phyloP scores from a whole-genome alignment of 2,888 invertebrate species.

The Ophraella communa region DNA sequence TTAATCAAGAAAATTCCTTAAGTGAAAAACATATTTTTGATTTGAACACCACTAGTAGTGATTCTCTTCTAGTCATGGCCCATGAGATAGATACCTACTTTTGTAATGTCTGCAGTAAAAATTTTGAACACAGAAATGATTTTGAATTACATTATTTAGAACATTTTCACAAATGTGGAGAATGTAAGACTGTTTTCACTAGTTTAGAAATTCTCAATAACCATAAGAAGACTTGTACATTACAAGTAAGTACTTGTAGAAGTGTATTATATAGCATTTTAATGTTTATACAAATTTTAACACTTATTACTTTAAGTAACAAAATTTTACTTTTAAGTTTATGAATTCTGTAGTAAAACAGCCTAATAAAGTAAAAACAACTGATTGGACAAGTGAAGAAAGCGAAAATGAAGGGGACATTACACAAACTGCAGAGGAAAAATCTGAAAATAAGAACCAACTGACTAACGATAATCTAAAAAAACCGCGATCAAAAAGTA shows the following conservation, averaged over 20 bases:
- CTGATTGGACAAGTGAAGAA: conserved; percentile 40
- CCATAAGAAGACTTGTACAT: conserved; percentile 49
- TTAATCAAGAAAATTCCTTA: conserved; percentile 23
- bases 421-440: conserved; percentile 40
- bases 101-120: conserved; percentile 59
- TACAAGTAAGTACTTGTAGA: too few relatives aligned
- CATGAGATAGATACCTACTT: conserved; percentile 44
- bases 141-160: conserved; percentile 57
- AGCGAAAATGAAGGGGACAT: conserved; percentile 42
- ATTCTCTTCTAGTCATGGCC: conserved; percentile 25
- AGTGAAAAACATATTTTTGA: conserved; percentile 30
- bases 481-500: conserved; percentile 48
- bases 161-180: conserved; percentile 57
- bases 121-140: conserved; percentile 52
- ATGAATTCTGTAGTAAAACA: conserved; percentile 35
- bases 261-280: too few relatives aligned
- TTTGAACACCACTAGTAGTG: conserved; percentile 23
- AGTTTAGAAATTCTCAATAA: conserved; percentile 58
- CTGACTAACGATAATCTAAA: conserved; percentile 15
- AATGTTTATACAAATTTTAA: too few relatives aligned
- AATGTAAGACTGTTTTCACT: conserved; percentile 60
- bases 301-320: too few relatives aligned
- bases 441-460: conserved; percentile 15
- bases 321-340: conserved; percentile 19
- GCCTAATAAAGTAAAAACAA: conserved; percentile 32